phyloP scores from a whole-genome alignment of 2,113 vertebrate species.

The Gymnocephalus cernua region DNA sequence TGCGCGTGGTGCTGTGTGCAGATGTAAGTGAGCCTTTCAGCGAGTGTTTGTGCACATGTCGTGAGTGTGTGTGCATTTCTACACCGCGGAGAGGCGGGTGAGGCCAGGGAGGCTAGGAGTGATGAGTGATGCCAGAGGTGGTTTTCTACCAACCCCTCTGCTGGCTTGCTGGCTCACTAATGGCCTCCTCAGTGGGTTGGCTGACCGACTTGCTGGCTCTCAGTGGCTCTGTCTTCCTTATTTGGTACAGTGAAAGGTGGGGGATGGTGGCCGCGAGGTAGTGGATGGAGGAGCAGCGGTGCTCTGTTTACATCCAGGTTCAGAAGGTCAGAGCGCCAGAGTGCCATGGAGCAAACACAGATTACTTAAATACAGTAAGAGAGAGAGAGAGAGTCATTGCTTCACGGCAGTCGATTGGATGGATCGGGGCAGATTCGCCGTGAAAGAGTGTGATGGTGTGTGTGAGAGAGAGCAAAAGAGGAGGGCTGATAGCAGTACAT shows the following conservation, averaged over 20 bases:
- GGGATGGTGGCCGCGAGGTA: constrained; percentile 45
- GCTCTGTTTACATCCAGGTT: constrained; percentile 80
- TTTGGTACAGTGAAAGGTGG: constrained; percentile 68
- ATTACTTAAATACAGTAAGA: constrained; percentile 73
- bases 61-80: constrained; percentile 36
- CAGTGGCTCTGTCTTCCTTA: constrained; percentile 75
- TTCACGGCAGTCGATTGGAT: constrained; percentile 28
- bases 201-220: constrained; percentile 72
- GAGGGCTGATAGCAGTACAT: constrained; percentile 27
- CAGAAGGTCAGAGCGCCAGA: constrained; percentile 67
- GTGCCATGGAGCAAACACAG: constrained; percentile 78
- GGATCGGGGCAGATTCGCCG: constrained; percentile 55
- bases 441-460: constrained; percentile 43
- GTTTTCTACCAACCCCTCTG: constrained; percentile 71
- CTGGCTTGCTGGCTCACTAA: constrained; percentile 72
- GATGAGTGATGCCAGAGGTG: constrained; percentile 80
- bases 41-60: constrained; percentile 26
- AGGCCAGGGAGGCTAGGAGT: constrained; percentile 46
- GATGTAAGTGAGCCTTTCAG: constrained; percentile 44
- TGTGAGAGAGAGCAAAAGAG: constrained; percentile 11
- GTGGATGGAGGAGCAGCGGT: constrained; percentile 36
- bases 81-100: constrained; percentile 18
- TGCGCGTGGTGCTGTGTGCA: constrained; percentile 7
- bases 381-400: constrained; percentile 51
- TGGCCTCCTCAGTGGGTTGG: constrained; percentile 71